A percentile compares a stretch with the other conserved stretches of the same genome.
Evolutionary conservation across 2,113 vertebrate species (phyloP).

Genomic region (Mirounga angustirostris): DNA sequence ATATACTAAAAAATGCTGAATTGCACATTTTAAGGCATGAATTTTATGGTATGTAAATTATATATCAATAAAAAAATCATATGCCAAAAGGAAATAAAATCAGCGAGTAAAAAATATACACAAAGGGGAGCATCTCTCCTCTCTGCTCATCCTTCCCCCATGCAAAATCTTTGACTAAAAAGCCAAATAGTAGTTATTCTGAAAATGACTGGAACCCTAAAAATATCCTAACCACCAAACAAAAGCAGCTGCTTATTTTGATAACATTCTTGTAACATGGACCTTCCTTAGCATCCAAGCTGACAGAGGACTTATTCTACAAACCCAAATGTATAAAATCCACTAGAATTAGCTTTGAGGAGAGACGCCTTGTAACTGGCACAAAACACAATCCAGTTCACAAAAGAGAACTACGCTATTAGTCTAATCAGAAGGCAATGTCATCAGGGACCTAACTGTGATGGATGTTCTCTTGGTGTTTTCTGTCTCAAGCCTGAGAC

Average conservation of each 20-base stretch:
- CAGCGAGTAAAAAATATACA: background rate
- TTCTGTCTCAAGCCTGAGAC: slow-evolving; percentile 54
- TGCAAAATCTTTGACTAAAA: slow-evolving; percentile 54
- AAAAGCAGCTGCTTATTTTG: slow-evolving; percentile 75
- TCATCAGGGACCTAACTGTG: slow-evolving; percentile 42
- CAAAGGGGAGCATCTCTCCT: background rate
- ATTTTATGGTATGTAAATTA: slow-evolving; percentile 24
- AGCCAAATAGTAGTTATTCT: slow-evolving; percentile 21
- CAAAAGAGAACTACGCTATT: slow-evolving; percentile 5
- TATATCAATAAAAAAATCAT: background rate
- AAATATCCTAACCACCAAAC: slow-evolving; percentile 70
- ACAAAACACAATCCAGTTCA: slow-evolving; percentile 55
- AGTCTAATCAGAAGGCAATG: slow-evolving; percentile 41
- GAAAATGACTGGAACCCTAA: slow-evolving; percentile 69
- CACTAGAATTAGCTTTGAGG: slow-evolving; percentile 48
- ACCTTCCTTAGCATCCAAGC: slow-evolving; percentile 62
- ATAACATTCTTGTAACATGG: slow-evolving; percentile 68
- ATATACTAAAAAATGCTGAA: slow-evolving; percentile 6
- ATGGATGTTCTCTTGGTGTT: slow-evolving; percentile 20
- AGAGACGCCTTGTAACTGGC: background rate
- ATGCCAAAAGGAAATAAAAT: slow-evolving; percentile 59
- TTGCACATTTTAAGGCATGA: background rate
- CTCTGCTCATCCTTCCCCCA: background rate
- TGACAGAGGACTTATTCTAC: slow-evolving; percentile 53
- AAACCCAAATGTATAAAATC: slow-evolving; percentile 49